Evolutionary conservation across 2,888 invertebrate genomes (phyloP).

Genomic region (Eupithecia tripunctaria): DNA sequence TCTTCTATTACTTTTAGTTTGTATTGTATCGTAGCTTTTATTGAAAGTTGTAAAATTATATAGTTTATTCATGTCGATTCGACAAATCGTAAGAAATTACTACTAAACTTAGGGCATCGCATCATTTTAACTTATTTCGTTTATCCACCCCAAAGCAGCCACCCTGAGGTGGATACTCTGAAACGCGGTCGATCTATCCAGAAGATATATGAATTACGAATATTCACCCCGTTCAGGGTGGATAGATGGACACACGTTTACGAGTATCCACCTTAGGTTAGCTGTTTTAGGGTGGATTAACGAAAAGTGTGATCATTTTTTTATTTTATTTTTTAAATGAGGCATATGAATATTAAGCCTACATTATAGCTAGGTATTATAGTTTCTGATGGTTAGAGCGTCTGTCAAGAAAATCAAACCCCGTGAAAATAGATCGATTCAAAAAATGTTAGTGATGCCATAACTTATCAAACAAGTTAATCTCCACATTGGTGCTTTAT

Average conservation of each 20-base stretch:
- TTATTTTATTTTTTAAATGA: no score
- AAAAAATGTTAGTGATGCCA: constrained; percentile 18
- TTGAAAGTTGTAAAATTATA: constrained; percentile 33
- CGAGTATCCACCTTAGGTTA: no score
- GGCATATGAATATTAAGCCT: not conserved
- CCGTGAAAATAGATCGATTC: not conserved
- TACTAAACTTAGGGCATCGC: constrained; percentile 27
- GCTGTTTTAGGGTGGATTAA: no score
- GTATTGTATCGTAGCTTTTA: constrained; percentile 46
- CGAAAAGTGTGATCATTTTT: no score
- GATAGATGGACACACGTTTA: no score
- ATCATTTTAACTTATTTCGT: not conserved
- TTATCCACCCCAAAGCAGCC: no score
- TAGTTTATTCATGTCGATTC: constrained; percentile 37
- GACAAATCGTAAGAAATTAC: constrained; percentile 14
- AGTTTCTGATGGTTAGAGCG: not conserved
- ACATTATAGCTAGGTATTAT: not conserved
- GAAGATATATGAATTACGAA: no score
- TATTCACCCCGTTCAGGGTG: no score
- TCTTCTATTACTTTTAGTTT: constrained; percentile 61
- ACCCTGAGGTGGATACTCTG: no score
- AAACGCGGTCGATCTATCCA: no score
- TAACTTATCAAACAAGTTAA: constrained; percentile 19
- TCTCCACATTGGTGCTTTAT: constrained; percentile 64
- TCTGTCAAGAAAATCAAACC: not conserved